These are phyloP conservation scores for Brachycybe producta DNA, from an alignment of 2,888 invertebrate genomes.

Conservation along the genomic window DNA sequence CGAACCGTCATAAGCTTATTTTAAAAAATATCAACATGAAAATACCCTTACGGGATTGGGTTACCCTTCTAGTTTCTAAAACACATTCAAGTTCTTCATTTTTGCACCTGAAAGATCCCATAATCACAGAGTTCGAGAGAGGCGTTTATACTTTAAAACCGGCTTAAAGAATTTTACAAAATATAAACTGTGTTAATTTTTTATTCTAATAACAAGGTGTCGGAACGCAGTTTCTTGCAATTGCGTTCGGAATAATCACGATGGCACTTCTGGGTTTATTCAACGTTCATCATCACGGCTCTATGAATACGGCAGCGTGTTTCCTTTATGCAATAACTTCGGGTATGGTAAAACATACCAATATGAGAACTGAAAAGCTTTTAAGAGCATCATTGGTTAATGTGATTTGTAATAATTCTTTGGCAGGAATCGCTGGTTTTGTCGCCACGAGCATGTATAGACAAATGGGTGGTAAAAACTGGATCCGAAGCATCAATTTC, in stretches of 20 bases:
- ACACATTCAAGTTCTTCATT: no score
- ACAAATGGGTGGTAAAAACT: constrained; percentile 37
- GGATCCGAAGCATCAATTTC: constrained; percentile 41
- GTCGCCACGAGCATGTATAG: constrained; percentile 37
- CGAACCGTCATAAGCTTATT: no score
- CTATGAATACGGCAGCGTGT: constrained; percentile 37
- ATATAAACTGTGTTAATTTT: no score
- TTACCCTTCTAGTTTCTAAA: no score
- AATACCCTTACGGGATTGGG: no score
- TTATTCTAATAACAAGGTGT: constrained; percentile 32
- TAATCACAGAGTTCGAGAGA: no score
- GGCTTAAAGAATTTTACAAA: no score
- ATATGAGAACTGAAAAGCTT: constrained; percentile 38
- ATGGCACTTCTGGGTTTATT: constrained; percentile 39
- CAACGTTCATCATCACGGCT: constrained; percentile 39
- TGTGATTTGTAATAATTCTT: not conserved
- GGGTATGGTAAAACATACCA: constrained; percentile 31
- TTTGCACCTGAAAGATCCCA: no score
- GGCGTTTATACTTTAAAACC: no score
- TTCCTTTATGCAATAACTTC: constrained; percentile 40
- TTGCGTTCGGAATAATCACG: constrained; percentile 37
- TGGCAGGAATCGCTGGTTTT: constrained; percentile 39
- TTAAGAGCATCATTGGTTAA: no score
- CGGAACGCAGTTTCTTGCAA: constrained; percentile 38
- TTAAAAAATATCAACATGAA: no score